These are phyloP conservation scores for Diaperis boleti DNA, from an alignment of 2,888 invertebrate species.

Conservation along the genomic window DNA sequence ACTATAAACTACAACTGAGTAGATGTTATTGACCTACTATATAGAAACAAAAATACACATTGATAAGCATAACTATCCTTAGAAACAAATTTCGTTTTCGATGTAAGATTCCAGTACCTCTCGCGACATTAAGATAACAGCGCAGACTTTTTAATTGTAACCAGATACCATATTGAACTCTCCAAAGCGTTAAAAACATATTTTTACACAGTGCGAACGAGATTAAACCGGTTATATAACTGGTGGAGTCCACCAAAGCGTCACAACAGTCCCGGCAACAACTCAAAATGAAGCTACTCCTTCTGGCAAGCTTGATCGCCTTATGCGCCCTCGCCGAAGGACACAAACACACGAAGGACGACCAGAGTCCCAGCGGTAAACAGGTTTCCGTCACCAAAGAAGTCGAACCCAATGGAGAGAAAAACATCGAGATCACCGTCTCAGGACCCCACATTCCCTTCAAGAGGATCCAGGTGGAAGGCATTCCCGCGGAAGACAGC, in stretches of 20 bases:
- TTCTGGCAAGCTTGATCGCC: conserved; percentile 43
- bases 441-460: conserved; percentile 45
- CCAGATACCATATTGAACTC: conserved; percentile 24
- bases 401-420: conserved; percentile 44
- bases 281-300: conserved; percentile 48
- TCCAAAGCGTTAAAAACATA: conserved; percentile 31
- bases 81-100: too few relatives aligned
- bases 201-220: conserved; percentile 20
- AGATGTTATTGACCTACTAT: too few relatives aligned
- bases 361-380: conserved; percentile 48
- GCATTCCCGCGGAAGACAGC: conserved; percentile 12
- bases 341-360: conserved; percentile 41
- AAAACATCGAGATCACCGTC: conserved; percentile 47
- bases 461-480: conserved; percentile 48
- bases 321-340: conserved; percentile 37
- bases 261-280: conserved; percentile 36
- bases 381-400: conserved; percentile 45
- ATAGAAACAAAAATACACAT: too few relatives aligned
- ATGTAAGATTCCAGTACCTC: too few relatives aligned
- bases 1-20: too few relatives aligned
- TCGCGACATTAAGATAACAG: too few relatives aligned
- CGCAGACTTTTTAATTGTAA: too few relatives aligned
- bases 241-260: background rate
- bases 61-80: too few relatives aligned
- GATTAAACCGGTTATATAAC: conserved; percentile 44